Conservation (phyloP, 2,113 vertebrate genomes). For the Ceyx melanurus region DNA sequence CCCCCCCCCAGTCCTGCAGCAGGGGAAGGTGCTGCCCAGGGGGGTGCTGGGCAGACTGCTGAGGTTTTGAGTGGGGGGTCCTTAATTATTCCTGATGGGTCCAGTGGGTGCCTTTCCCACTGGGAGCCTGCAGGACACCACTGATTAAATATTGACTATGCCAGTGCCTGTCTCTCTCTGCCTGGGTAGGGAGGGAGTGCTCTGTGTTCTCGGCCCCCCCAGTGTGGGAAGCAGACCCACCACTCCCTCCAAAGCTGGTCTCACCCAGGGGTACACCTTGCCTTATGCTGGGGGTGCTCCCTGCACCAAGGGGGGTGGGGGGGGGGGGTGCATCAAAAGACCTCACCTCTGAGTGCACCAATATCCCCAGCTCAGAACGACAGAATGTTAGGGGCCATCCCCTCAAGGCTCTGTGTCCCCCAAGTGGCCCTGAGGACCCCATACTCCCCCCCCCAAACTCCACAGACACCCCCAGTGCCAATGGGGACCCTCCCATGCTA, state of each 20-base stretch:
- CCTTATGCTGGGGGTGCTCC: fast-evolving
- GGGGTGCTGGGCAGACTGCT: background rate
- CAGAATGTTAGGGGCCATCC: background rate
- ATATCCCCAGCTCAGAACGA: no score
- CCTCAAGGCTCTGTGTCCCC: background rate
- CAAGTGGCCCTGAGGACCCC: no score
- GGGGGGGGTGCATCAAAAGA: background rate
- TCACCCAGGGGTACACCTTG: background rate
- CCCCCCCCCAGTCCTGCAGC: background rate
- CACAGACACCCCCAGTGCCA: no score
- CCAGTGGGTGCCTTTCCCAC: background rate
- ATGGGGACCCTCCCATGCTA: no score
- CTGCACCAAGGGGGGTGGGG: background rate
- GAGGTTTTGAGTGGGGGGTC: background rate
- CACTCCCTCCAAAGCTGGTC: background rate
- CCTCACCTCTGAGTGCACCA: background rate
- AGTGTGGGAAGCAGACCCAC: no score
- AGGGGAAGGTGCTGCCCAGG: background rate
- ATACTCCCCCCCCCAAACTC: no score
- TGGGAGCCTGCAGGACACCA: background rate
- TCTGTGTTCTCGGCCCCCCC: background rate
- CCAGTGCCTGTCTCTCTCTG: background rate
- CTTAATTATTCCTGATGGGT: background rate
- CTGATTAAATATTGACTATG: constrained; percentile 55
- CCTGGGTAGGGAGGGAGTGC: background rate